A percentile compares a stretch with the other conserved stretches of the same genome.
Conservation (phyloP, 2,113 vertebrate genomes). For the Asarcornis scutulata region DNA sequence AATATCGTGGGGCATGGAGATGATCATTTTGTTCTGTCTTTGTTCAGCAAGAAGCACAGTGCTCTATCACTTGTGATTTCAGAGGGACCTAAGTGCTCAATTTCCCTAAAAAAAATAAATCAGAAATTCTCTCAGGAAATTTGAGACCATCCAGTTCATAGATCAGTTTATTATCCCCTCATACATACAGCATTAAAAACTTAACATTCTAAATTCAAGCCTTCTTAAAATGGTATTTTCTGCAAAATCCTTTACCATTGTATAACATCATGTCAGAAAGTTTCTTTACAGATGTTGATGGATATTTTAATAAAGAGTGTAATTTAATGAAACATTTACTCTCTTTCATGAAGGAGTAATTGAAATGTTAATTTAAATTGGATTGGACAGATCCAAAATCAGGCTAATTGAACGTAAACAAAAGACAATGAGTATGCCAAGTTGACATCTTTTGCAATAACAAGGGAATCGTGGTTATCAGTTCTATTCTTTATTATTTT, state of each 20-base stretch:
- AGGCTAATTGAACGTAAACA: conserved; percentile 29
- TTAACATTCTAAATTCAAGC: background rate
- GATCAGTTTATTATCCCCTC: background rate
- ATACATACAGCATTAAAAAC: background rate
- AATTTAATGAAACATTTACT: conserved; percentile 28
- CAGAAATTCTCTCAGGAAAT: background rate
- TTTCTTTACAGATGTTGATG: background rate
- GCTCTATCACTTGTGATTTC: background rate
- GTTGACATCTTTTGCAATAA: background rate
- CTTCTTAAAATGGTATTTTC: background rate
- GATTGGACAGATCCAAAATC: conserved; percentile 3
- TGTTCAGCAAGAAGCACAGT: accelerated
- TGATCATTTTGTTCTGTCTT: background rate
- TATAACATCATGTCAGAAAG: background rate
- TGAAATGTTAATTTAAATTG: conserved; percentile 39
- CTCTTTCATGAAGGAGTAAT: conserved; percentile 5
- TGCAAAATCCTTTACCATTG: background rate
- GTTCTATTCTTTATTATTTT: background rate
- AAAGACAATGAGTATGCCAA: background rate
- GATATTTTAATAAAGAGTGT: background rate
- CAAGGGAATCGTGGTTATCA: background rate
- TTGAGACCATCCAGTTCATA: background rate
- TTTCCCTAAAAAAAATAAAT: background rate
- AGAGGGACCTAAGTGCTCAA: background rate
- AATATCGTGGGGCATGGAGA: accelerated